phyloP scores from a whole-genome alignment of 2,113 vertebrate species.

The Austrofundulus limnaeus region DNA sequence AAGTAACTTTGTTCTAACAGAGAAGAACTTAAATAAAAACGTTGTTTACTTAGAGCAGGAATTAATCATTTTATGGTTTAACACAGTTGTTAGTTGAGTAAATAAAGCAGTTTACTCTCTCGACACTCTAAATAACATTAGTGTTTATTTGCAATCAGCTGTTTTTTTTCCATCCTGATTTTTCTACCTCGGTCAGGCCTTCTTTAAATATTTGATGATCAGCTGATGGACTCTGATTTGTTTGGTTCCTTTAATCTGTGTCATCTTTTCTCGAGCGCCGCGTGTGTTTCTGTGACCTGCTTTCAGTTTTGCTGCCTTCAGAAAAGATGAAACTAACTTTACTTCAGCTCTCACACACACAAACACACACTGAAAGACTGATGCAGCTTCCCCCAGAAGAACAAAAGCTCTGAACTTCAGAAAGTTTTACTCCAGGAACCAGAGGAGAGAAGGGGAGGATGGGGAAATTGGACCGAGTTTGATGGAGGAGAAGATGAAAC shows the following conservation, averaged over 20 bases:
- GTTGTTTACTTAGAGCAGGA: too few relatives aligned
- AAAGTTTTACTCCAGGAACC: conserved; percentile 21
- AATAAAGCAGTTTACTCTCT: not conserved
- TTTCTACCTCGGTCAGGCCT: conserved; percentile 39
- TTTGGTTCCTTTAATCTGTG: conserved; percentile 3
- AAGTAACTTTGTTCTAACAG: too few relatives aligned
- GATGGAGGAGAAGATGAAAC: conserved; percentile 51
- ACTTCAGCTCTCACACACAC: not conserved
- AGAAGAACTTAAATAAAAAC: too few relatives aligned
- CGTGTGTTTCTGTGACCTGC: conserved; percentile 16
- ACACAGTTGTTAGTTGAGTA: not conserved
- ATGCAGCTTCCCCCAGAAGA: conserved; percentile 18
- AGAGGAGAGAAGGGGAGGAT: not conserved
- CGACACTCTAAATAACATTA: not conserved
- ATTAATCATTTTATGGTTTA: too few relatives aligned
- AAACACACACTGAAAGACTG: not conserved
- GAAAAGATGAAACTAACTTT: not conserved
- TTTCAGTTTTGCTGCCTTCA: conserved; percentile 13
- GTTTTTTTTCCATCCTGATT: not conserved
- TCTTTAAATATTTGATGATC: conserved; percentile 46
- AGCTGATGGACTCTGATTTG: conserved; percentile 19
- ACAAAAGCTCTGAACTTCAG: conserved; percentile 16
- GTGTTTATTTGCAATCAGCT: not conserved
- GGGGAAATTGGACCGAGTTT: conserved; percentile 24
- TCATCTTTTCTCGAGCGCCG: not conserved